Evolutionary conservation across 2,888 invertebrate species (phyloP), one percentile per base, ranked within the genome.

Genomic region (Drosophila ustulata): DNA sequence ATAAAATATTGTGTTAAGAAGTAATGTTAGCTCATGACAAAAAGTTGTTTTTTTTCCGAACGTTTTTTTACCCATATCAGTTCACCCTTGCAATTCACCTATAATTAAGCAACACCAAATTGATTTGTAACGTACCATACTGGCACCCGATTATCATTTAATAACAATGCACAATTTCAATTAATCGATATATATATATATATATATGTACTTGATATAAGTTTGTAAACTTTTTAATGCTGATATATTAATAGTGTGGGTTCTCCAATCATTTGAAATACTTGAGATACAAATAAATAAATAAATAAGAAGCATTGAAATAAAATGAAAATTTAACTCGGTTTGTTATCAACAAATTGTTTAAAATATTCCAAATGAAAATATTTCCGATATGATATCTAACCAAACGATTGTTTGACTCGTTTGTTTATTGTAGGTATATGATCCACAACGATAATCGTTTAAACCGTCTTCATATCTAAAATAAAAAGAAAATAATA

Each of bases 171-270:
- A 32, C 32, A 32, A 65, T 30, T 18, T 18, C 18, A 18, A 18
- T 18, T 18, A 18, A 18, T 18, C 18, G 18, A 25, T 47, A 34
- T 25, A 8, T 18, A 30, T 28, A n/a, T 47, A 47, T 26, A n/a
- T 18, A 18, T 18, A 18, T 18, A 18, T 18, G 18, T 18, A 18
- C 18, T 18, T 18, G 1, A 18, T 18, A 18, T 18, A 18, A 18
- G 18, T 18, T 18, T 18, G 1, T 18, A 18, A 18, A 18, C 18
- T 18, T 18, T 18, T 18, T 18, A 18, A 18, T 39, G 28, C 32
- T 34, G 11, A 30, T 26, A 18, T 28, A n/a, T 25, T 25, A 26
- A 37, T 32, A 28, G 45, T 55, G 47, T 55, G 28, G 32, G 23
- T 30, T 41, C 13, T 41, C 13, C 39, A 41, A 13, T 41, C 18